Percentiles rank a stretch among this genome's conserved stretches.
Conservation (phyloP, 37 sponge, comb jelly and placozoan species). For the Geodia barretti region DNA sequence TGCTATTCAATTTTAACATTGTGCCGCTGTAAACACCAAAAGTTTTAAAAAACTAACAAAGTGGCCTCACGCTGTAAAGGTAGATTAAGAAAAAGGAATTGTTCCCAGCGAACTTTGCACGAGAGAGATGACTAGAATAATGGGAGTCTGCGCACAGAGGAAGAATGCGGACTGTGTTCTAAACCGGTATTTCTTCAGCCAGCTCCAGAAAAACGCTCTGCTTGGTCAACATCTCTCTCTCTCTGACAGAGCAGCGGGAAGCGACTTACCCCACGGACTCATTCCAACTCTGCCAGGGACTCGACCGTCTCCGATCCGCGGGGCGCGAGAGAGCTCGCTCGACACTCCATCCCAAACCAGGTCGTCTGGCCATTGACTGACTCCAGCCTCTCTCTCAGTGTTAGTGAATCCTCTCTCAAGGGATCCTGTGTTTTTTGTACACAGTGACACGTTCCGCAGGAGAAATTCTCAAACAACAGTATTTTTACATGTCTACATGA, state of each 20-base stretch:
- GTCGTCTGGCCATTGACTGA: constrained; percentile 39
- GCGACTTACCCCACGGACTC: constrained; percentile 47
- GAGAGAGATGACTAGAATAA: too few species aligned
- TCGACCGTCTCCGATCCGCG: constrained; percentile 42
- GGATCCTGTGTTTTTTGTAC: constrained; percentile 29
- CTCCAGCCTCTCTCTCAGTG: constrained; percentile 37
- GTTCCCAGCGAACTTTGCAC: too few species aligned
- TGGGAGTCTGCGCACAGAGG: too few species aligned
- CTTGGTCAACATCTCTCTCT: constrained; percentile 35
- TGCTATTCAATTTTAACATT: too few species aligned
- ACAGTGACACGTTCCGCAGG: too few species aligned
- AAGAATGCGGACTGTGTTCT: too few species aligned
- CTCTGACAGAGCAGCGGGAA: constrained; percentile 17
- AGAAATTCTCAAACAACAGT: too few species aligned
- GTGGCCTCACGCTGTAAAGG: too few species aligned
- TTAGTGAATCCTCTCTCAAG: constrained; percentile 40
- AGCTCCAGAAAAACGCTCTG: constrained; percentile 16
- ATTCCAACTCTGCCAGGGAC: constrained; percentile 59
- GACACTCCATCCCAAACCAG: constrained; percentile 39
- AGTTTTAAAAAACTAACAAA: too few species aligned
- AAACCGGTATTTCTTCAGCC: constrained; percentile 52
- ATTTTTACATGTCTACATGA: too few species aligned
- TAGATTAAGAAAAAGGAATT: too few species aligned
- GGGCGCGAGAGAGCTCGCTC: constrained; percentile 33
- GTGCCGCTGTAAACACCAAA: too few species aligned